Base-by-base conservation (phyloP, 2,888 invertebrate genomes). In the Andricus quercusramuli region DNA sequence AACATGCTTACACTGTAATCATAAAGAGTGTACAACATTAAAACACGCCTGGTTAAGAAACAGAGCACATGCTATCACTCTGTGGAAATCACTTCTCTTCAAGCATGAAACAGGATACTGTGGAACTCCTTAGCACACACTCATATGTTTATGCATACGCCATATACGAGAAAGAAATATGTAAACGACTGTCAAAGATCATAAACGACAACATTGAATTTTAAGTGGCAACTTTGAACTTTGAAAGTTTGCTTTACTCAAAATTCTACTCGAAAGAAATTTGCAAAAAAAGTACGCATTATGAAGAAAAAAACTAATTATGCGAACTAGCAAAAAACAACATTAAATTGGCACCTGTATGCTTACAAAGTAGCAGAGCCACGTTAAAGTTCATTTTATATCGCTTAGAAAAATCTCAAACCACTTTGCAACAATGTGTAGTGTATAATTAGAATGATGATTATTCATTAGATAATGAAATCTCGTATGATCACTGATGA, bases 71-170 rank as follows among this genome's bases (percentile, higher is more conserved):
- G 32, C 20, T 74, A 32, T 74, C 29, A 56, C 32, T 56, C 6
- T 22, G 11, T 56, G 11, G 74, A 74, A 74, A 74, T 51, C 74
- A 74, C 32, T 56, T 51, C 47, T 47, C 47, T 47, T 51, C 20
- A 51, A 56, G 56, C 56, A n/a, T 74, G 74, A 56, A 74, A 74
- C 74, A 74, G 56, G 74, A 74, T 74, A 70, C 74, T 74, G 51
- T 56, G 51, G 51, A 56, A 56, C 56, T 74, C 4, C 32, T 29
- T 56, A 13, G 32, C 74, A 74, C 32, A 62, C 62, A 17, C 6
- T 62, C 22, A 20, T 32, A n/a, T 56, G n/a, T 56, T 56, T 37
- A 74, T 56, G 74, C 51, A 37, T 74, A 56, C n/a, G 47, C 47
- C 15, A 47, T 47, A 17, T 47, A 4, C 3, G 51, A 74, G 51